Percentiles rank a stretch among this genome's conserved stretches.
These are phyloP conservation scores for Enteromius afrohamiltoni DNA, from an alignment of 2,797 vertebrate species.

Conservation along the genomic window DNA sequence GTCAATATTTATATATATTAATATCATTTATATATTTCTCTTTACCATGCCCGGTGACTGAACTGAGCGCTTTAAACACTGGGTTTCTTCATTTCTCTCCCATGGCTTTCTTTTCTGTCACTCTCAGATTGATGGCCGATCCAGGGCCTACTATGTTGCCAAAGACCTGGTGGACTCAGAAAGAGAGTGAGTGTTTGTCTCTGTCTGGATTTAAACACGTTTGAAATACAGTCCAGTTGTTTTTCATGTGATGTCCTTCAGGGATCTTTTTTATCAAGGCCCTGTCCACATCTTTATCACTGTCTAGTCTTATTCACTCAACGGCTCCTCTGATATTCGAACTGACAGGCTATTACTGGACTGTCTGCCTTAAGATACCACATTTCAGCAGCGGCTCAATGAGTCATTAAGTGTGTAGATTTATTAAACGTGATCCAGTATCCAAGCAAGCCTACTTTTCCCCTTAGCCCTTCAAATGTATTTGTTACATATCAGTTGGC, in stretches of 20 bases:
- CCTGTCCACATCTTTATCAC: constrained; percentile 46
- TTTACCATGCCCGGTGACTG: constrained; percentile 1
- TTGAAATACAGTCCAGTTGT: constrained; percentile 24
- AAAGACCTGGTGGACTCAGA: constrained; percentile 91
- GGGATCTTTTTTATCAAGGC: constrained; percentile 23
- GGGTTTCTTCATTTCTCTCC: constrained; percentile 15
- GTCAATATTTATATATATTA: not conserved
- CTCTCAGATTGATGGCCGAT: constrained; percentile 87
- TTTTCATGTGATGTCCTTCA: constrained; percentile 29
- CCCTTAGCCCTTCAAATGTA: not conserved
- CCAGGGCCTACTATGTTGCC: constrained; percentile 87
- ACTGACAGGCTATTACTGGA: constrained; percentile 66
- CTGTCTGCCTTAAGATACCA: constrained; percentile 59
- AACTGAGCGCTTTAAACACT: constrained; percentile 23
- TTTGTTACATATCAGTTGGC: constrained; percentile 12
- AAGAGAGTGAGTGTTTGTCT: constrained; percentile 84
- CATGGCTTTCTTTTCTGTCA: constrained; percentile 20
- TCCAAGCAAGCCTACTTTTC: not conserved
- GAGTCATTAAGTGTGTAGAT: constrained; percentile 56
- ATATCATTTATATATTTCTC: constrained; percentile 18
- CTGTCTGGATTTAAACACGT: constrained; percentile 23
- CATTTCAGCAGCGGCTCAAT: constrained; percentile 53
- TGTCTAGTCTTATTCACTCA: constrained; percentile 56
- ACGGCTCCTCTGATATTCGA: constrained; percentile 44
- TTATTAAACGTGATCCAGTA: constrained; percentile 28